These are phyloP conservation scores for Pardosa pseudoannulata DNA, from an alignment of 2,888 invertebrate genomes.

Conservation along the genomic window DNA sequence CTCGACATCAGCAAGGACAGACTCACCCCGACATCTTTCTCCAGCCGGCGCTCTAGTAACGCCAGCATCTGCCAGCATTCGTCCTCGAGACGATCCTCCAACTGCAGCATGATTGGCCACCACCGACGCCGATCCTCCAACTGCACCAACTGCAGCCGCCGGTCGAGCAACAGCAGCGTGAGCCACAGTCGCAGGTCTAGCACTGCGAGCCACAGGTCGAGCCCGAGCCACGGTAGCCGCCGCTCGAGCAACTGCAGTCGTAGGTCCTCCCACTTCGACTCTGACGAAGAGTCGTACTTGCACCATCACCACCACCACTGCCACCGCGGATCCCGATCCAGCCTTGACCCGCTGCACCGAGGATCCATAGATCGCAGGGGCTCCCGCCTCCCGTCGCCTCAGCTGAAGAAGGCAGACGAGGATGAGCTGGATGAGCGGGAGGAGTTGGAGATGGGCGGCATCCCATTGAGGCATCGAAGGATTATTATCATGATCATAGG, in stretches of 20 bases:
- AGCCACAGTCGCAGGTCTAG: constrained; percentile 61
- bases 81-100: constrained; percentile 41
- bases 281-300: constrained; percentile 40
- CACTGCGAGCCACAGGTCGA: constrained; percentile 50
- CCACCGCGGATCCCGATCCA: constrained; percentile 37
- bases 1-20: constrained; percentile 51
- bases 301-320: constrained; percentile 44
- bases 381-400: constrained; percentile 22
- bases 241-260: constrained; percentile 61
- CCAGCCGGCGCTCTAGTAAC: constrained; percentile 56
- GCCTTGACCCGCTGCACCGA: constrained; percentile 29
- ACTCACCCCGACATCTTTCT: constrained; percentile 58
- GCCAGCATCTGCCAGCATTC: constrained; percentile 36
- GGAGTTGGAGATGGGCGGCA: constrained; percentile 62
- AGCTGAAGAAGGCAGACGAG: constrained; percentile 23
- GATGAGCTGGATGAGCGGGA: constrained; percentile 51
- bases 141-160: constrained; percentile 24
- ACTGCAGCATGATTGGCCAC: constrained; percentile 36
- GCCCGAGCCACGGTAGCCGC: constrained; percentile 44
- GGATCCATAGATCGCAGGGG: constrained; percentile 40
- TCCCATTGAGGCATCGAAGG: constrained; percentile 41
- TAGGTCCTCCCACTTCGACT: constrained; percentile 57
- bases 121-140: constrained; percentile 22
- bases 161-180: constrained; percentile 54
- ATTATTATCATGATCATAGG: constrained; percentile 71